Conservation (phyloP, 2,113 vertebrate genomes). For the Catharus fuscescens region DNA sequence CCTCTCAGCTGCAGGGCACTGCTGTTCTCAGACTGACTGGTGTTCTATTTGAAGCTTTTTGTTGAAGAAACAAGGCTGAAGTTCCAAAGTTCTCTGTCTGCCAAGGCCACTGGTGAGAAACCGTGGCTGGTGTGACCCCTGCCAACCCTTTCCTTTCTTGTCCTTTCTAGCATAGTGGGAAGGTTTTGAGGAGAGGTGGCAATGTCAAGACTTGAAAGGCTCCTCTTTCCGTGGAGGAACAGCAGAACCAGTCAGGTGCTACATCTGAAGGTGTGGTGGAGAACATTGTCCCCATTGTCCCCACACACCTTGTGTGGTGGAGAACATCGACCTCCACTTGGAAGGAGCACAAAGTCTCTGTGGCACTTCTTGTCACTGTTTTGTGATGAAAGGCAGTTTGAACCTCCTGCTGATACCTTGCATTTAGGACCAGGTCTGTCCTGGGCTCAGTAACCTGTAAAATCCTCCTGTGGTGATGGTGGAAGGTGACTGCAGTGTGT, state of each 20-base stretch:
- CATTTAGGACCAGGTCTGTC: neutral
- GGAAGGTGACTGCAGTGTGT: fast-evolving
- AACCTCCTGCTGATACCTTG: neutral
- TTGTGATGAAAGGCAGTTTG: neutral
- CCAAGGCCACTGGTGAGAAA: neutral
- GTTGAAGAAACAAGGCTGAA: neutral
- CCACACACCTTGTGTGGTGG: too few relatives aligned
- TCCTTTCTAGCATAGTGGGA: neutral
- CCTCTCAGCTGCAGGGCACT: neutral
- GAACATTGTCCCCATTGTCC: neutral
- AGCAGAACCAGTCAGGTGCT: neutral
- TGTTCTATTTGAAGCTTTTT: neutral
- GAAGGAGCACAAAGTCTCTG: neutral
- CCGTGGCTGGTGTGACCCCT: fast-evolving
- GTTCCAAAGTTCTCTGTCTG: fast-evolving
- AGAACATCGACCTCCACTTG: neutral
- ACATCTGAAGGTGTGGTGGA: neutral
- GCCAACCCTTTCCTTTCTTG: neutral
- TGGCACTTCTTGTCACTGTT: neutral
- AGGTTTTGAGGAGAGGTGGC: neutral
- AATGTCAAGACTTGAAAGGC: neutral
- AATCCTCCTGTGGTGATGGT: neutral
- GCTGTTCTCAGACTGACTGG: neutral
- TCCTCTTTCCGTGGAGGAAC: neutral
- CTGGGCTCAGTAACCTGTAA: neutral